A percentile compares a stretch with the other conserved stretches of the same genome.
phyloP scores from a whole-genome alignment of 2,113 vertebrate genomes.

The Myotis lucifugus region DNA sequence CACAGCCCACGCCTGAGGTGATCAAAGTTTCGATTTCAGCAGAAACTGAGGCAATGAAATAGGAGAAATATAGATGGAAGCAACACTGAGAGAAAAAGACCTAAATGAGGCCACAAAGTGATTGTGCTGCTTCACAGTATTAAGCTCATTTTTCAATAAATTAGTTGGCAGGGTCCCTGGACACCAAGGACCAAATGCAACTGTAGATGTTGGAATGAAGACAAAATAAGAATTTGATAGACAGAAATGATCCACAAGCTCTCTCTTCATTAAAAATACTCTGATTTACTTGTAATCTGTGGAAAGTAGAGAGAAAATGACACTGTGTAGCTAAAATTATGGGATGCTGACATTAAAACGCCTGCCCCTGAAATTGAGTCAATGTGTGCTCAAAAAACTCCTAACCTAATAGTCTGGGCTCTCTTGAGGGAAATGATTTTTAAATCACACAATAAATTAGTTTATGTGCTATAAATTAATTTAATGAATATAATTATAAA shows the following conservation, averaged over 20 bases:
- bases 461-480: slow-evolving; percentile 68
- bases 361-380: neutral
- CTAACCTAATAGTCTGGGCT: slow-evolving; percentile 43
- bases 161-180: neutral
- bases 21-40: neutral
- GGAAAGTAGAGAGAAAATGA: slow-evolving; percentile 64
- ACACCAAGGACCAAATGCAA: neutral
- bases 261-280: neutral
- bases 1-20: neutral
- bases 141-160: neutral
- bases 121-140: neutral
- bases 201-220: neutral
- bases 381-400: slow-evolving; percentile 7
- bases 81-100: neutral
- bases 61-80: neutral
- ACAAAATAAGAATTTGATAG: neutral
- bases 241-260: neutral
- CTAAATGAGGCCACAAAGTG: neutral
- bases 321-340: neutral
- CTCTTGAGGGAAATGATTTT: slow-evolving; percentile 64
- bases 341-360: slow-evolving; percentile 52
- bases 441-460: slow-evolving; percentile 62
- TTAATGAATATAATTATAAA: slow-evolving; percentile 69
- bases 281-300: neutral
- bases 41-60: neutral